Evolutionary conservation across 1,140 invertebrate genomes (phyloP), one percentile per base, ranked within the genome.

Genomic region (Ostrea edulis): DNA sequence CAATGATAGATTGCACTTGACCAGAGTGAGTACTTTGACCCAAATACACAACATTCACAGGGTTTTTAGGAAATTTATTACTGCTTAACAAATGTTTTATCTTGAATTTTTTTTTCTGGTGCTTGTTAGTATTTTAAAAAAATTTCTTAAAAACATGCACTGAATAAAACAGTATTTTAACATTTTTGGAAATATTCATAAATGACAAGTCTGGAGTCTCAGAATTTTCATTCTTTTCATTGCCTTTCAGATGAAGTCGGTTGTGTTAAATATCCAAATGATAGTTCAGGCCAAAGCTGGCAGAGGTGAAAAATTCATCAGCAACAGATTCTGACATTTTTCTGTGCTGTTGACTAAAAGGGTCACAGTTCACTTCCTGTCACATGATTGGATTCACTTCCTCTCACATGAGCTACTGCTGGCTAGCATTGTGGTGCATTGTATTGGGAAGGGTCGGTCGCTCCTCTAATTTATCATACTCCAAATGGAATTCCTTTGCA

Each of bases 381-480:
- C 44, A 83, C 82, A 83, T 53, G 44, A 54, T 83, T 20, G n/a
- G 12, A 44, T 52, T 83, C 35, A 54, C 82, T 83, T 52, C n/a
- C 44, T 83, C 44, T 53, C 82, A 53, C 20, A 62, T 91, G 91
- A 29, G 86, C 86, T 54, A 87, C 83, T n/a, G 90, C 82, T 51
- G 92, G 89, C 82, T 91, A 90, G 90, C 90, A 89, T 92, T 92
- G 86, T 92, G 92, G 71, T 93, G 92, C 71, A 93, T 89, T 12
- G 89, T 91, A 14, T 90, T 55, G 44, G 92, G 92, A 52, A 93
- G 90, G 20, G 91, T 89, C 89, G 98, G 98, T 94, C 97, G 96
- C 89, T 97, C 97, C 95, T 99, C 98, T 95, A 99, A 96, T 96
- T 99, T 99, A 95, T 98, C 98, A 96, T 99, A 99, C 95, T 99